Evolutionary conservation across 2,113 vertebrate genomes (phyloP), one percentile per base, ranked within the genome.

Genomic region (Riparia riparia): DNA sequence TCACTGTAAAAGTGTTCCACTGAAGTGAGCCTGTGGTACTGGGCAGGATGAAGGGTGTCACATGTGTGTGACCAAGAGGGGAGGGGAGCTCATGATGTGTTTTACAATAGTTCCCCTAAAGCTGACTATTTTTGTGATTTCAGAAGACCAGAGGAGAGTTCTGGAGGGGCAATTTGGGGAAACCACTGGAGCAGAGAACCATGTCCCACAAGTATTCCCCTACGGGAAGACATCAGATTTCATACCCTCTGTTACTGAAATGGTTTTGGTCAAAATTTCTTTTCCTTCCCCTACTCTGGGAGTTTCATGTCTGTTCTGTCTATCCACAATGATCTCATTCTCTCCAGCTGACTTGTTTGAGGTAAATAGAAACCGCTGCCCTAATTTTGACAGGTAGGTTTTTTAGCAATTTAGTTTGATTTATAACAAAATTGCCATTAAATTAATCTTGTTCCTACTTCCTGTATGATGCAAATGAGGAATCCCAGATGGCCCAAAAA

Each of bases 291-390:
- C 26, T 78, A 69, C 72, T 82, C 82, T 82, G 80, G 42, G 20
- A 86, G 57, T 90, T 96, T 93, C 86, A 81, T 84, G 80, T 83
- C 76, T 81, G 29, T 61, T 93, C 90, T 82, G 86, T 64, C 53
- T 86, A 19, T 94, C 88, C 92, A 61, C 72, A 83, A 60, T 96
- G 96, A 96, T 68, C 88, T 97, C 96, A 96, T 96, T 95, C 76
- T 88, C 92, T 96, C 95, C 96, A 89, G 72, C 65, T 79, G 82
- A 89, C 86, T 94, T 74, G 63, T 66, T 45, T 77, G 72, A 89
- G 31, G 69, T 60, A 92, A 95, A 89, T 9, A 92, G 79, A 88
- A 94, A 90, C 82, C 83, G 31, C 86, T 86, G 90, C 65, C 82
- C 51, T 41, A 68, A 90, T 92, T 96, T 86, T 96, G 82, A 90